Conservation (phyloP, 2,888 invertebrate genomes). For the Drosophila prostipennis region DNA sequence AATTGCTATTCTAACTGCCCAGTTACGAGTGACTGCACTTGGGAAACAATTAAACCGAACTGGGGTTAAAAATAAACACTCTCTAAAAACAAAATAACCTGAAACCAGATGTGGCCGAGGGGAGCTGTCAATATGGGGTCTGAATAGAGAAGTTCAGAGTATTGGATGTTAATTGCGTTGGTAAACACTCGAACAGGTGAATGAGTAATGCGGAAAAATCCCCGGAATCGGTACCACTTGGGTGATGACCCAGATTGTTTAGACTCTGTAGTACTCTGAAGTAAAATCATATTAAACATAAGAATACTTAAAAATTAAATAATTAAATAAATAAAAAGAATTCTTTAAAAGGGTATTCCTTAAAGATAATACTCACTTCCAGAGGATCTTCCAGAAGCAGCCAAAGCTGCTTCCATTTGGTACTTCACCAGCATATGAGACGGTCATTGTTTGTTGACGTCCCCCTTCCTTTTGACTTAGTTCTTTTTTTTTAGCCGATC, state of each 20-base stretch:
- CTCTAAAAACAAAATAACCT: slow-evolving; percentile 31
- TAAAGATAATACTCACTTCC: slow-evolving; percentile 88
- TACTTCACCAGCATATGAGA: slow-evolving; percentile 95
- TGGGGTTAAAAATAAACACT: slow-evolving; percentile 41
- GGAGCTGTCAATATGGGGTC: slow-evolving; percentile 36
- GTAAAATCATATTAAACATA: too few relatives aligned
- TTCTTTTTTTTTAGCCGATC: slow-evolving; percentile 19
- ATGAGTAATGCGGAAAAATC: slow-evolving; percentile 41
- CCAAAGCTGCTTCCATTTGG: slow-evolving; percentile 96
- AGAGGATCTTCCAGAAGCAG: slow-evolving; percentile 95
- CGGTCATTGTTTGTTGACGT: slow-evolving; percentile 87
- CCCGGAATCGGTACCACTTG: slow-evolving; percentile 19
- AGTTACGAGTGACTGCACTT: slow-evolving; percentile 74
- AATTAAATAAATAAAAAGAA: too few relatives aligned
- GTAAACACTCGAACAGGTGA: slow-evolving; percentile 49
- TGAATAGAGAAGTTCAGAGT: slow-evolving; percentile 14
- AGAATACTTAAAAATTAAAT: too few relatives aligned
- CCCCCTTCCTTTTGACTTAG: slow-evolving; percentile 23
- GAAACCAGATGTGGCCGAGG: slow-evolving; percentile 45
- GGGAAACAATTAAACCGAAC: slow-evolving; percentile 59
- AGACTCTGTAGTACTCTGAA: not conserved
- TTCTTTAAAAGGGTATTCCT: not conserved
- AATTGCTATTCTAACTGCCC: slow-evolving; percentile 30
- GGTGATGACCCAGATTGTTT: slow-evolving; percentile 32
- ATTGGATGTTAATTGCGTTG: slow-evolving; percentile 62